Evolutionary conservation across 2,113 vertebrate genomes (phyloP).

Genomic region (Synodontis membranacea): DNA sequence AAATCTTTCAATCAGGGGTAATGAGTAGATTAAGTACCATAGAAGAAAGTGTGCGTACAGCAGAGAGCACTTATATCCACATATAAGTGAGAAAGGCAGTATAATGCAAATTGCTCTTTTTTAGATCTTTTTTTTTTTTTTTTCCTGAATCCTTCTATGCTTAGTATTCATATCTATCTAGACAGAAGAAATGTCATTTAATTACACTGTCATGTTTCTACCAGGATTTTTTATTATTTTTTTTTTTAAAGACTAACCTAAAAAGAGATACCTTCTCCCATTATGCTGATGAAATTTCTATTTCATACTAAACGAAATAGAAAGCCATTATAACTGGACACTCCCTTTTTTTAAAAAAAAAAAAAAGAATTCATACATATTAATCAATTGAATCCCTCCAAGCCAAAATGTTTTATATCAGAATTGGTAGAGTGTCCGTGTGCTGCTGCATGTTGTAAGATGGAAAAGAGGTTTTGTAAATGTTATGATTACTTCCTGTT

Average conservation of each 20-base stretch:
- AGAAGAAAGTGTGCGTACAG: neutral
- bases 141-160: neutral
- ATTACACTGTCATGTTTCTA: constrained; percentile 15
- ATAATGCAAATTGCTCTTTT: neutral
- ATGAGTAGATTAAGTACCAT: neutral
- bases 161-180: neutral
- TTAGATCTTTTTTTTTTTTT: neutral
- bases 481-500: neutral
- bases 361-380: neutral
- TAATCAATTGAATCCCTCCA: neutral
- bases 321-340: neutral
- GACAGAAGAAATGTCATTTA: neutral
- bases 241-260: neutral
- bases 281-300: constrained; percentile 9
- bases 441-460: neutral
- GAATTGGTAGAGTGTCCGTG: neutral
- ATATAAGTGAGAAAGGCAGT: neutral
- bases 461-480: neutral
- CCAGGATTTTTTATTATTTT: neutral
- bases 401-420: neutral
- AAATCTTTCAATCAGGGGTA: constrained; percentile 22
- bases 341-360: neutral
- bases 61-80: neutral
- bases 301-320: neutral
- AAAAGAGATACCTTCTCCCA: neutral